These are phyloP conservation scores for Bolborhynchus lineola DNA, from an alignment of 2,113 vertebrate species.

Conservation along the genomic window DNA sequence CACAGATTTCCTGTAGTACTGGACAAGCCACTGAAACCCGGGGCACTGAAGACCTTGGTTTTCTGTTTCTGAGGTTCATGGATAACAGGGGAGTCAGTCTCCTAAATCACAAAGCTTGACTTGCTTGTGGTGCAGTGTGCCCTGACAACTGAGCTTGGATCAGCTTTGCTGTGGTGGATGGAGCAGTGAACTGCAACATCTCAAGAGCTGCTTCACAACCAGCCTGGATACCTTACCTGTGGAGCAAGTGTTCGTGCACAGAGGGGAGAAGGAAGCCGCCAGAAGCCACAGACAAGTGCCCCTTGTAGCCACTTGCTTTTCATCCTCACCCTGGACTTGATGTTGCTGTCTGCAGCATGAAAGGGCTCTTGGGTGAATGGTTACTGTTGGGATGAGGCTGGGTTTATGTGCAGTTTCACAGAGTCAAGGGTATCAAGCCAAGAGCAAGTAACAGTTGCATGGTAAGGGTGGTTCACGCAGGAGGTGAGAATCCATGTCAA, in stretches of 20 bases:
- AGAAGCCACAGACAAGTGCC: not conserved
- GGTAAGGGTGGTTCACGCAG: not conserved
- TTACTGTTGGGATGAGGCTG: not conserved
- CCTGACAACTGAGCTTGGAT: not conserved
- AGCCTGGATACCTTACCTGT: not conserved
- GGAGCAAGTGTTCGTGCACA: accelerated
- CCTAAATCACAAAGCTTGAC: not conserved
- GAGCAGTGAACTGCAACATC: not conserved
- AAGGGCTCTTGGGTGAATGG: not conserved
- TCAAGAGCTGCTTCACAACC: not conserved
- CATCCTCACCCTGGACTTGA: not conserved
- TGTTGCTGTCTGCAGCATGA: not conserved
- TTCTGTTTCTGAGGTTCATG: not conserved
- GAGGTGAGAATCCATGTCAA: not conserved
- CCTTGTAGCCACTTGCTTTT: not conserved
- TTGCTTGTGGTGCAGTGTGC: not conserved
- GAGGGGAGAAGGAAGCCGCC: not conserved
- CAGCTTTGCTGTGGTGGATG: not conserved
- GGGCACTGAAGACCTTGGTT: not conserved
- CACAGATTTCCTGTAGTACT: not conserved
- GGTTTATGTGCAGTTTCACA: not conserved
- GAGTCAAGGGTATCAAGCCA: not conserved
- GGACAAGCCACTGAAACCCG: not conserved
- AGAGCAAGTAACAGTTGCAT: not conserved
- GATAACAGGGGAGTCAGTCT: not conserved